Base-by-base conservation (phyloP, 2,797 vertebrate genomes). In the Prionace glauca region DNA sequence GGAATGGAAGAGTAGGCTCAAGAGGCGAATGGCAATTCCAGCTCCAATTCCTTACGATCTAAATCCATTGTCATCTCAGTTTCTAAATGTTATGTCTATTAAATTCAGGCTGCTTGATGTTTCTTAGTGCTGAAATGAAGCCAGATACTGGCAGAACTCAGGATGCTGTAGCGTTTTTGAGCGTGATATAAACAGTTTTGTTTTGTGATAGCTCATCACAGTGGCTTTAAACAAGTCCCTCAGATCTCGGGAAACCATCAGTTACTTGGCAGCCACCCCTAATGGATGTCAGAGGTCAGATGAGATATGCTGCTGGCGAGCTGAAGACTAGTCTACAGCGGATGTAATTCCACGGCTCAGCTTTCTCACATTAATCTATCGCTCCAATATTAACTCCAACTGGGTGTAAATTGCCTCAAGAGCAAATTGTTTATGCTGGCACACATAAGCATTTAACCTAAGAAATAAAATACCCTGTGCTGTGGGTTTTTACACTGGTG, bases 351-450 rank as follows among this genome's bases (percentile, higher is more conserved):
- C 62, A 41, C 65, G 69, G 41, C 16, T 22, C 62, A 67, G 90
- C 22, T 92, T 92, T 92, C 62, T 24, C 90, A 69, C 65, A 69
- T 92, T 22, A 91, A 91, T 91, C 60, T 91, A 92, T 92, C 67
- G 65, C 62, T 92, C 90, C 62, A 45, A 8, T 45, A 29, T 92
- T 92, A 92, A 92, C 65, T 41, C n/a, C 22, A 69, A 3, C n/a
- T 67, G n/a, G 62, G 62, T 24, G 41, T 92, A 36, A 22, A 92
- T 41, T 22, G 90, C n/a, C 14, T 92, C 62, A 67, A 8, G 41
- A n/a, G 32, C n/a, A 24, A 92, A 92, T 11, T 32, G 0, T 92
- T 69, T 92, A 36, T n/a, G 36, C 8, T 0, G 1, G 62, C 10
- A 41, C 18, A 41, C 18, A 41, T 91, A 32, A 60, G 20, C 36